phyloP scores from a whole-genome alignment of 2,888 invertebrate species.

The Alloplasta piceator region DNA sequence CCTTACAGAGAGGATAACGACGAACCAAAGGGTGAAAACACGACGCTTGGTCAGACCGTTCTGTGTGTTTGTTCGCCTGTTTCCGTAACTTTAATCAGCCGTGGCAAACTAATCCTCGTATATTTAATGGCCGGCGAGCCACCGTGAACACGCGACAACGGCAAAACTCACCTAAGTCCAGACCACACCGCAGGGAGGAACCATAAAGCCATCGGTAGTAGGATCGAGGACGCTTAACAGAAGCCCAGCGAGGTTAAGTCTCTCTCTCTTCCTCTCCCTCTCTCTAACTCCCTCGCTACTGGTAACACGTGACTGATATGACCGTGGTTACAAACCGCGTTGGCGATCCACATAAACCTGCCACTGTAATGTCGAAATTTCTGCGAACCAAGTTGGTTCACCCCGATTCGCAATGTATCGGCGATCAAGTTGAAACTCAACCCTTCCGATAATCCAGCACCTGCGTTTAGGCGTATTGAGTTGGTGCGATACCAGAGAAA shows the following conservation, averaged over 20 bases:
- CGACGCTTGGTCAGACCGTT: too few relatives aligned
- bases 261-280: not conserved
- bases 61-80: constrained; percentile 44
- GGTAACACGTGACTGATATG: constrained; percentile 55
- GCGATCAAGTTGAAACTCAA: not conserved
- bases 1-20: too few relatives aligned
- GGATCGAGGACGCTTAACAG: not conserved
- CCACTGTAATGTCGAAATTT: constrained; percentile 14
- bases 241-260: constrained; percentile 15
- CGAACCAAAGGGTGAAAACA: too few relatives aligned
- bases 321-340: constrained; percentile 15
- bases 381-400: not conserved
- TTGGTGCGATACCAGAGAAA: too few relatives aligned
- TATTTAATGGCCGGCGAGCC: constrained; percentile 70
- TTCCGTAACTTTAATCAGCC: constrained; percentile 75
- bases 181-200: constrained; percentile 57
- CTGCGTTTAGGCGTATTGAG: too few relatives aligned
- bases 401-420: constrained; percentile 26
- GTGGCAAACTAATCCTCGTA: constrained; percentile 66
- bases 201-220: not conserved
- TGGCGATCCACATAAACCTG: not conserved
- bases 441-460: too few relatives aligned
- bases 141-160: constrained; percentile 55
- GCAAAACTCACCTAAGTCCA: constrained; percentile 67
- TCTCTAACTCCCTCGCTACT: not conserved